These are phyloP conservation scores for Cyanoderma ruficeps DNA, from an alignment of 2,113 vertebrate species.

Conservation along the genomic window DNA sequence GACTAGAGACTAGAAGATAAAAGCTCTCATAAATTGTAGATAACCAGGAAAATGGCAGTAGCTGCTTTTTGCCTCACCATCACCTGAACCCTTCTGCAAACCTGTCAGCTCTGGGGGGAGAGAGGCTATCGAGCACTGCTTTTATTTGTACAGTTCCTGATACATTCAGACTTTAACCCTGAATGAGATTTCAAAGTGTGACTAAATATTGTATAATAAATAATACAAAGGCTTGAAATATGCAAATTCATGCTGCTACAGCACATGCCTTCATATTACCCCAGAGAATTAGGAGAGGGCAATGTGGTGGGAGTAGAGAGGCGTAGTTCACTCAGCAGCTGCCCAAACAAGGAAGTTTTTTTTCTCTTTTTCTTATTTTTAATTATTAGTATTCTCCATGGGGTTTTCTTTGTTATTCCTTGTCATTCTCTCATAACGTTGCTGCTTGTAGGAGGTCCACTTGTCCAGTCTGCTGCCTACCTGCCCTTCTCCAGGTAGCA, in stretches of 20 bases:
- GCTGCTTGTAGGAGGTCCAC: background rate
- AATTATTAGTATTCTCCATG: background rate
- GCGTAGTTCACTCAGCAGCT: background rate
- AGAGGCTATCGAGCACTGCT: background rate
- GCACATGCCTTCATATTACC: background rate
- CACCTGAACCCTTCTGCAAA: background rate
- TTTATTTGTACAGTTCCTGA: background rate
- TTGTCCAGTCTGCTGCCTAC: background rate
- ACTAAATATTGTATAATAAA: background rate
- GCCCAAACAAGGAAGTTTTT: background rate
- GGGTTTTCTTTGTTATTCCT: background rate
- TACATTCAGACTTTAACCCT: background rate
- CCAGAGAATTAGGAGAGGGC: background rate
- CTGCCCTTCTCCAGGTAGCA: background rate
- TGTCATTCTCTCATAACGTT: background rate
- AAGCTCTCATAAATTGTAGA: background rate
- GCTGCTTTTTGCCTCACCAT: background rate
- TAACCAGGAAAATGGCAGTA: background rate
- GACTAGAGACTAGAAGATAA: background rate
- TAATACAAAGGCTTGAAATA: background rate
- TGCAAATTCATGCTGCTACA: background rate
- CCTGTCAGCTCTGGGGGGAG: background rate
- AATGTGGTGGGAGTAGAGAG: background rate
- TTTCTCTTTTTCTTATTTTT: background rate
- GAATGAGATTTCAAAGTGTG: background rate